These are phyloP conservation scores for Oreochromis mossambicus DNA, from an alignment of 2,797 vertebrate species.

Conservation along the genomic window DNA sequence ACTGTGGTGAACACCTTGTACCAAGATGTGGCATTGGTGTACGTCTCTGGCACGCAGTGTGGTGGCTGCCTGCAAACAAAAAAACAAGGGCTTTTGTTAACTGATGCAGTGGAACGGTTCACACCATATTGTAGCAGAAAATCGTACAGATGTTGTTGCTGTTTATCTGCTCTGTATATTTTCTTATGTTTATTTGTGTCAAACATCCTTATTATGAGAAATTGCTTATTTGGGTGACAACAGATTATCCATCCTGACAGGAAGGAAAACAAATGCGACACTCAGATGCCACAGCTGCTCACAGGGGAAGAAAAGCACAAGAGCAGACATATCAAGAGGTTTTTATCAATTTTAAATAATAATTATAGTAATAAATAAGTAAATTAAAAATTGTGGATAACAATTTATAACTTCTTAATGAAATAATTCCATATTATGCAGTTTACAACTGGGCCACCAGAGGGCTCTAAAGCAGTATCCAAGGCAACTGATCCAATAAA, in stretches of 20 bases:
- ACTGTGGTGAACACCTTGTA: slow-evolving; percentile 97
- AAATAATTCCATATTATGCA: neutral
- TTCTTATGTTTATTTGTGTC: neutral
- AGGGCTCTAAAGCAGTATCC: neutral
- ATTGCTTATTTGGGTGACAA: neutral
- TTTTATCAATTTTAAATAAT: neutral
- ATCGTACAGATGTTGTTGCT: neutral
- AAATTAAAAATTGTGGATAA: neutral
- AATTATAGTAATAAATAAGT: neutral
- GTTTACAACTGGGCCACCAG: neutral
- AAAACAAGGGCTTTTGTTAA: neutral
- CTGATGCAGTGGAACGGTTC: neutral
- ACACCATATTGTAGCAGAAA: neutral
- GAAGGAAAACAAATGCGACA: neutral
- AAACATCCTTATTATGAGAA: neutral
- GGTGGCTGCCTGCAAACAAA: slow-evolving; percentile 85
- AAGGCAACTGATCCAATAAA: neutral
- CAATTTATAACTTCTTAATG: neutral
- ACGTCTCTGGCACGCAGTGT: slow-evolving; percentile 92
- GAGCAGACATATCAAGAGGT: neutral
- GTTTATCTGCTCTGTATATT: neutral
- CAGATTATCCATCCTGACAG: neutral
- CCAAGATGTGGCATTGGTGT: slow-evolving; percentile 94
- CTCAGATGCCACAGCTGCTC: neutral
- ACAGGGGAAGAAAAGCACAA: neutral